phyloP scores from a whole-genome alignment of 2,113 vertebrate genomes.

The Ceyx margarethae region DNA sequence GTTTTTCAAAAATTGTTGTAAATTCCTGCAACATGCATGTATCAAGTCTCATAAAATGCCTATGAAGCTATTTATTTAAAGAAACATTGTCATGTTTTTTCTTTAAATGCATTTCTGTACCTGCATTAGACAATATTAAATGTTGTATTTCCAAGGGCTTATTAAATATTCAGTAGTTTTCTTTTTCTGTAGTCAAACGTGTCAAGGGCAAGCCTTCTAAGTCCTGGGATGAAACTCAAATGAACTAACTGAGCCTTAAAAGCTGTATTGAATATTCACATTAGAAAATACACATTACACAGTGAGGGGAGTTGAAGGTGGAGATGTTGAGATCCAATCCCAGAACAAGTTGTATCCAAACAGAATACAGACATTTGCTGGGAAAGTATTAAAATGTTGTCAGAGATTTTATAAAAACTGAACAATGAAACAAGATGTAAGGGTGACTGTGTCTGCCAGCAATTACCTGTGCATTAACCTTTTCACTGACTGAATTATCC shows the following conservation, averaged over 20 bases:
- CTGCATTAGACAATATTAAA: slow-evolving; percentile 61
- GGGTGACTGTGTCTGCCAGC: neutral
- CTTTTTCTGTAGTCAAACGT: slow-evolving; percentile 40
- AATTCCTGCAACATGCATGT: neutral
- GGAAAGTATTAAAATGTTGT: neutral
- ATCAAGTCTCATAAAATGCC: neutral
- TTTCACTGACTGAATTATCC: neutral
- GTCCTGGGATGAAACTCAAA: slow-evolving; percentile 26
- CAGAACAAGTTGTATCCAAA: neutral
- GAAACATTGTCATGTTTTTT: neutral
- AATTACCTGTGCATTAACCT: neutral
- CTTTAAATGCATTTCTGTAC: slow-evolving; percentile 19
- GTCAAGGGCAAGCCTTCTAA: slow-evolving; percentile 62
- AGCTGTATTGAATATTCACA: neutral
- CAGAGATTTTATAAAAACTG: neutral
- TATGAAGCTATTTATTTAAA: slow-evolving; percentile 10
- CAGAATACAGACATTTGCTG: neutral
- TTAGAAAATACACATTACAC: neutral
- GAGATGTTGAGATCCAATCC: neutral
- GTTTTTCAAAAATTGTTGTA: neutral
- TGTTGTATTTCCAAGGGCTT: slow-evolving; percentile 61
- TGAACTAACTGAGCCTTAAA: slow-evolving; percentile 34
- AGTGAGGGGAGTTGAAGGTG: neutral
- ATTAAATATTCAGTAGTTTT: slow-evolving; percentile 73
- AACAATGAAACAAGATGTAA: neutral